Evolutionary conservation across 2,888 invertebrate species (phyloP), one percentile per base, ranked within the genome.

Genomic region (Saturnia japonica): DNA sequence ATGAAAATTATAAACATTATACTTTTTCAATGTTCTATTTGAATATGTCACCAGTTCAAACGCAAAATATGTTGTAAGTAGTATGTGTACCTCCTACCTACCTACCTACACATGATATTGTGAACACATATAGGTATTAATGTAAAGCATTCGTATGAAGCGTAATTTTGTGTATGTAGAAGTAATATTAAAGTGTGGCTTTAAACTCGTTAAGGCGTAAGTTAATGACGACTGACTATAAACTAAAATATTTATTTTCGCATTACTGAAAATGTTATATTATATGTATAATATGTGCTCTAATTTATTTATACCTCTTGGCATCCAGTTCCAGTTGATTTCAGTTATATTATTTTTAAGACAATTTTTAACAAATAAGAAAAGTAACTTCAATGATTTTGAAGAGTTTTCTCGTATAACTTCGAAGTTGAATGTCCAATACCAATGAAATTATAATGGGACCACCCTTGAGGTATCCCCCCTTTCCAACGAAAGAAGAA

Each of bases 151-250:
- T 64, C 64, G 40, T 40, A 40, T 34, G 64, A 64, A 64, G 11
- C 64, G 64, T 64, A 40, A 64, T 64, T 16, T n/a, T 64, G 64
- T 40, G 11, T 64, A 40, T 40, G 40, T 64, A 64, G 64, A 64
- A 64, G 40, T 64, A 16, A 34, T 64, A 64, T 64, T 64, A 64
- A 64, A 64, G 9, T 64, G 64, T 64, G 40, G 64, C 16, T 64
- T 62, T 64, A 40, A 22, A 64, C 34, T 40, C 64, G 19, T n/a
- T n/a, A 40, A 8, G 64, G 64, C 40, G 40, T 40, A 64, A 64
- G 64, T 64, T 64, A 64, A 4, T 11, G 40, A 40, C 40, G 64
- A n/a, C 19, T 16, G 62, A 34, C 40, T 40, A 19, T 40, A 25
- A 12, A 28, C 28, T 14, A 28, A 14, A 14, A 25, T 60, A 28